These are phyloP conservation scores for Stenurella melanura DNA, from an alignment of 2,888 invertebrate species.

Conservation along the genomic window DNA sequence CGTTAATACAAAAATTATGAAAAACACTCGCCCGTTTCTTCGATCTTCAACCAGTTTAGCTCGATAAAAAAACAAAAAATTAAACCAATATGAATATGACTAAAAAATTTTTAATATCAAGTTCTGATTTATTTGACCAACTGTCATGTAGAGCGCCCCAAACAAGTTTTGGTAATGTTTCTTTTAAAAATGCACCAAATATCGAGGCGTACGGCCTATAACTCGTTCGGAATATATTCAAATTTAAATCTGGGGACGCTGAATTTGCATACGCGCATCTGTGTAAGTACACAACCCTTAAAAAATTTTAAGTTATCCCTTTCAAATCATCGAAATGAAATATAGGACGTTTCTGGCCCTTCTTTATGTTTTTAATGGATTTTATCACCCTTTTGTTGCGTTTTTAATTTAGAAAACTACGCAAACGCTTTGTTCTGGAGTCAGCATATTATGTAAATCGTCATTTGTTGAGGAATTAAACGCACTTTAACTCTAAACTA, in stretches of 20 bases:
- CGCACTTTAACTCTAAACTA: not conserved
- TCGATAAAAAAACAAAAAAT: constrained; percentile 46
- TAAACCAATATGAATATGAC: constrained; percentile 57
- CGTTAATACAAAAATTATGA: constrained; percentile 50
- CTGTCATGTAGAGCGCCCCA: constrained; percentile 57
- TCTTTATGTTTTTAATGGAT: constrained; percentile 67
- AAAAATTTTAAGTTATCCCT: constrained; percentile 63
- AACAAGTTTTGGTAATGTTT: constrained; percentile 55
- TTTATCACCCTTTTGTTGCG: constrained; percentile 66
- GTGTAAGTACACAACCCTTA: constrained; percentile 61
- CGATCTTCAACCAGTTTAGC: constrained; percentile 43
- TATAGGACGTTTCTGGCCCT: constrained; percentile 59
- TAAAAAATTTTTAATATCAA: constrained; percentile 61
- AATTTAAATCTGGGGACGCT: constrained; percentile 59
- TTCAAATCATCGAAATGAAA: constrained; percentile 59
- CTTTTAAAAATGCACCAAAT: constrained; percentile 51
- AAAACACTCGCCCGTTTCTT: constrained; percentile 45
- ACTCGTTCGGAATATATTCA: constrained; percentile 60
- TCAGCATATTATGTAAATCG: constrained; percentile 12
- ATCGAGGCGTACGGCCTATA: constrained; percentile 53
- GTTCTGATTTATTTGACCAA: constrained; percentile 63
- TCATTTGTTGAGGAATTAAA: constrained; percentile 3
- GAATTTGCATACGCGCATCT: constrained; percentile 64
- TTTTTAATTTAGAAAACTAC: constrained; percentile 62
- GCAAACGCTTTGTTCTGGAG: constrained; percentile 41